Base-by-base conservation (phyloP, 2,888 invertebrate genomes). In the Nasonovia ribisnigri region DNA sequence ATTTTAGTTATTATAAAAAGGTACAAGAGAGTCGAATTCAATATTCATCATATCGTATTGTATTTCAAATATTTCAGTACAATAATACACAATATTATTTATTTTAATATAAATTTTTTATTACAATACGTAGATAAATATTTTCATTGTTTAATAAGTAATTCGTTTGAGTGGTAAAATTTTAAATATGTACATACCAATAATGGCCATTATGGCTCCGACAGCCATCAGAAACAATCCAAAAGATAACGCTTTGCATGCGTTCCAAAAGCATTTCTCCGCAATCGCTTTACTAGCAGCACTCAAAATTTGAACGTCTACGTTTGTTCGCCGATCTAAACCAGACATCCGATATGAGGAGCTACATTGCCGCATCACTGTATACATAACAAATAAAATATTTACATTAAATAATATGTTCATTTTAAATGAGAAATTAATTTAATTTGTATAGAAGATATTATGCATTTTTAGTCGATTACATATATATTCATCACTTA, bases 191-290 rank as follows among this genome's bases (percentile, higher is more conserved):
- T 77, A 95, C 96, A 96, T 96, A 98, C 98, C 99, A 95, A 99
- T 97, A 84, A 98, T 98, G 84, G 99, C 98, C 99, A 99, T 99
- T 94, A 98, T 98, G 94, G 98, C 98, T 46, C 99, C 99, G 88
- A 98, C 96, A 95, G 98, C 96, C 97, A 99, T 98, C 94, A 99
- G 96, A 95, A 98, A 96, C 95, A 98, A 96, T 57, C 99, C 99
- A 94, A 99, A 97, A 94, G 98, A 97, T 42, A 99, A 97, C 48
- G 99, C 99, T 95, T 98, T 97, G 96, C 99, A 99, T 57, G 99
- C 99, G 96, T 98, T 98, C 98, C 99, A 99, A 95, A 99, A 96
- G 96, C 98, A 99, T 95, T 97, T 97, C 57, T 88, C 98, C 97
- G 95, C 90, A 36, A 93, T 89, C 3, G 93, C 93, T 84, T 93